Conservation (phyloP, 2,888 invertebrate genomes). For the Ophion ventricosus region DNA sequence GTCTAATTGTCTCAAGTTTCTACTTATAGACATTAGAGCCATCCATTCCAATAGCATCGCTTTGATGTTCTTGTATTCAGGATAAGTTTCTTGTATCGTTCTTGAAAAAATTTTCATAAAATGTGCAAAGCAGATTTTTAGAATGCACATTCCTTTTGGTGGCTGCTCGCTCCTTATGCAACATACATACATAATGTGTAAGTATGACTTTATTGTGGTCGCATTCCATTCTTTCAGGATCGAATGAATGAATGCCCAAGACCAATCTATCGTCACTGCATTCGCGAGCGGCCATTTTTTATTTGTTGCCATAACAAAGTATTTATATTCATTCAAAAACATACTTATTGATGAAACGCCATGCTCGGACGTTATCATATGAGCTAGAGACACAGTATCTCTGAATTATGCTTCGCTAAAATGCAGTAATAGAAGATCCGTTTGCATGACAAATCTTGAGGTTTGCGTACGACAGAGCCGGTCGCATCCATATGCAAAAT, state of each 20-base stretch:
- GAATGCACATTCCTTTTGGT: too few species aligned
- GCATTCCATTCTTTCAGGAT: background rate
- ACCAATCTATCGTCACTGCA: background rate
- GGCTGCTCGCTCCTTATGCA: background rate
- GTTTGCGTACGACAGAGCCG: constrained; percentile 53
- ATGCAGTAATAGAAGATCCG: constrained; percentile 57
- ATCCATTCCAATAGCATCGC: constrained; percentile 61
- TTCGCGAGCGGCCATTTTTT: constrained; percentile 6
- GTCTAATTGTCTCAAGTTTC: constrained; percentile 54
- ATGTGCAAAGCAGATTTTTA: constrained; percentile 63
- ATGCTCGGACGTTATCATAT: constrained; percentile 60
- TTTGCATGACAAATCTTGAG: constrained; percentile 46
- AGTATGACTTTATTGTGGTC: background rate
- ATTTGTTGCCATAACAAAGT: constrained; percentile 30
- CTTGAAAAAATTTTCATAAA: constrained; percentile 61
- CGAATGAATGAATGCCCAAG: constrained; percentile 4
- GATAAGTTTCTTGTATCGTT: constrained; percentile 35
- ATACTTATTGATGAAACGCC: constrained; percentile 42
- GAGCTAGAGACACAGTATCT: constrained; percentile 4
- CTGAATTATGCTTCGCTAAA: constrained; percentile 4
- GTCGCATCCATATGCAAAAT: constrained; percentile 64
- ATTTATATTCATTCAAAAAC: constrained; percentile 53
- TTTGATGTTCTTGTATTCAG: constrained; percentile 43
- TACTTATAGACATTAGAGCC: constrained; percentile 51
- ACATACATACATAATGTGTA: constrained; percentile 36